Evolutionary conservation across 2,113 vertebrate genomes (phyloP), one percentile per base, ranked within the genome.

Genomic region (Ochotona princeps): DNA sequence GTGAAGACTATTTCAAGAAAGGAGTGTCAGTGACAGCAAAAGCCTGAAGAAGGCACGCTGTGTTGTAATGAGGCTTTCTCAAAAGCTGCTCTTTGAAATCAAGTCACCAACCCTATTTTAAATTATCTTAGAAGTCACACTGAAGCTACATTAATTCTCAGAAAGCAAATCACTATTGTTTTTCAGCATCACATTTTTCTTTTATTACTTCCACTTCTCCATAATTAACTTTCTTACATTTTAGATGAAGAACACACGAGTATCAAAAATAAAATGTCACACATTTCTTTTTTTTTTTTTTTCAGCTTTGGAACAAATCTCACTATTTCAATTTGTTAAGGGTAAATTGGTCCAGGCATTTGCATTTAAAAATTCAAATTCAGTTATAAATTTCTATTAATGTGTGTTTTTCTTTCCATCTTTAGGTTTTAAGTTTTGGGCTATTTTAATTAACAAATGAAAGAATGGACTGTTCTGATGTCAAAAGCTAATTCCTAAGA

Each of bases 361-460:
- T 65, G 61, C 87, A 13, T 30, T 91, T 15, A 57, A 57, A 7
- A 96, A 18, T 95, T 54, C 38, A 87, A 23, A 81, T 90, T 67
- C 61, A 92, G 90, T 91, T 57, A 63, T 49, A 89, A 92, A 63
- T 49, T 84, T 44, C 87, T 78, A 67, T 63, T 83, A 51, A 51
- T 63, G 38, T 65, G 84, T 73, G 20, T 66, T 93, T 95, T 85
- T 82, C 21, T 20, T 91, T 75, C 49, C 84, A 38, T 93, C 6
- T 88, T 97, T 89, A 92, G 26, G 7, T n/a, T 90, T 76, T 73
- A 57, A 23, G 15, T 65, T 89, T 87, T 90, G 21, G 51, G 13
- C 92, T 96, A 26, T 30, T 84, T 79, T 95, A 96, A 86, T 54
- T 28, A 51, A 79, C 79, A 90, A 79, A 44, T 44, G 38, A 44